These are phyloP conservation scores for Pseudococcus jackbeardsleyi DNA, from an alignment of 2,888 invertebrate genomes.

Conservation along the genomic window DNA sequence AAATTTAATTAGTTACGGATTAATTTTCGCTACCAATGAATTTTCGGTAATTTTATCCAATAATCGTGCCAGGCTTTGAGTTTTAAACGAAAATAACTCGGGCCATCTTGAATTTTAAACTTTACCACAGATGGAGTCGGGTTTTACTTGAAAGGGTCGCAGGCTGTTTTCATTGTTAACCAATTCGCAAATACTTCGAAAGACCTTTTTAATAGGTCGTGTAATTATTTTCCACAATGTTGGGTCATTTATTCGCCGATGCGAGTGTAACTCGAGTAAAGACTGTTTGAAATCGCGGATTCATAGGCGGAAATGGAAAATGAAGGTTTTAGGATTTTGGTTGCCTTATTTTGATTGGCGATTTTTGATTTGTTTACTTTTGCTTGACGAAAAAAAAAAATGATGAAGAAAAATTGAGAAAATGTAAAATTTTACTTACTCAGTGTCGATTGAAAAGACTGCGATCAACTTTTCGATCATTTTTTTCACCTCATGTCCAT, in stretches of 20 bases:
- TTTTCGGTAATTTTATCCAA: slow-evolving; percentile 44
- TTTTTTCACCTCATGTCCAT: no score
- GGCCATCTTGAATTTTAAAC: slow-evolving; percentile 27
- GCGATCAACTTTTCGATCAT: no score
- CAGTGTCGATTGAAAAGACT: no score
- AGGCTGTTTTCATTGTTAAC: slow-evolving; percentile 1
- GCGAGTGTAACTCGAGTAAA: neutral
- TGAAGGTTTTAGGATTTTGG: no score
- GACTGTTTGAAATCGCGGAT: no score
- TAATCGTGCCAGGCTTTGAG: neutral
- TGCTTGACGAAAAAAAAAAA: no score
- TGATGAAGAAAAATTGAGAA: no score
- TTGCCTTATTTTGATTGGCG: no score
- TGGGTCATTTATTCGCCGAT: neutral
- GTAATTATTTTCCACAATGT: neutral
- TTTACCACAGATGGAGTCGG: slow-evolving; percentile 26
- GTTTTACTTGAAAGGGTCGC: neutral
- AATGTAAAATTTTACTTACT: no score
- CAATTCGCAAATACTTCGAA: slow-evolving; percentile 13
- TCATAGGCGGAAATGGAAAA: no score
- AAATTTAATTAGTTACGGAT: slow-evolving; percentile 31
- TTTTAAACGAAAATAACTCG: slow-evolving; percentile 31
- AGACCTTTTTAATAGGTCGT: slow-evolving; percentile 16
- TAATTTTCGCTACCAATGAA: slow-evolving; percentile 40
- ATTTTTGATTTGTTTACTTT: no score